These are phyloP conservation scores for Thaleichthys pacificus DNA, from an alignment of 2,797 vertebrate genomes.

Conservation along the genomic window DNA sequence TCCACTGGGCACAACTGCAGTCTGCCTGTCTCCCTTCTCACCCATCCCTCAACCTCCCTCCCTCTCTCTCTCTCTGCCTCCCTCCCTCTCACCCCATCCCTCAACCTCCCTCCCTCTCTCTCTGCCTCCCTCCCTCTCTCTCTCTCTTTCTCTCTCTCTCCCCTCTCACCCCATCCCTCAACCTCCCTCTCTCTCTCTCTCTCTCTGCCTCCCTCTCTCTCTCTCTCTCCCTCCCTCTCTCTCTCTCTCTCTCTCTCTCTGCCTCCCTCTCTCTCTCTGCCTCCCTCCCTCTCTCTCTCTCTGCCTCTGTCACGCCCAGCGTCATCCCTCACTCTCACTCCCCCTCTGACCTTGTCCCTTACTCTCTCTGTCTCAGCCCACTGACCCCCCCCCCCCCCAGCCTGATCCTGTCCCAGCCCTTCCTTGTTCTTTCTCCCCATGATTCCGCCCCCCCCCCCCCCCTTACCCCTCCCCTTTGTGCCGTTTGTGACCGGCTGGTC, in stretches of 20 bases:
- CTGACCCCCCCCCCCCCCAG: too few species aligned
- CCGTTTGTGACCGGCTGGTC: too few species aligned
- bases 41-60: neutral
- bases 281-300: neutral
- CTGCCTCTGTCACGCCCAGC: too few species aligned
- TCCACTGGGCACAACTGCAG: constrained; percentile 10
- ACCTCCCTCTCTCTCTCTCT: neutral
- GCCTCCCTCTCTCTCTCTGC: neutral
- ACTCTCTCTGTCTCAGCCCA: neutral
- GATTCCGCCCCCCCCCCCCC: too few species aligned
- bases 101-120: neutral
- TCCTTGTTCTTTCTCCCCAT: too few species aligned
- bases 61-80: neutral
- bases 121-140: neutral
- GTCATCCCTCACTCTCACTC: neutral
- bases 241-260: neutral
- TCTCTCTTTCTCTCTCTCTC: neutral
- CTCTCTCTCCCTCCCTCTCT: neutral
- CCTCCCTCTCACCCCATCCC: neutral
- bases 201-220: neutral
- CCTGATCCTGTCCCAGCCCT: too few species aligned
- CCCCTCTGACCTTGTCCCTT: neutral
- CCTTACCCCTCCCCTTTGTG: too few species aligned
- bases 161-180: too few species aligned
- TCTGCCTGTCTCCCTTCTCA: neutral